phyloP scores from a whole-genome alignment of 2,888 invertebrate genomes.

The Cyclophora punctaria region DNA sequence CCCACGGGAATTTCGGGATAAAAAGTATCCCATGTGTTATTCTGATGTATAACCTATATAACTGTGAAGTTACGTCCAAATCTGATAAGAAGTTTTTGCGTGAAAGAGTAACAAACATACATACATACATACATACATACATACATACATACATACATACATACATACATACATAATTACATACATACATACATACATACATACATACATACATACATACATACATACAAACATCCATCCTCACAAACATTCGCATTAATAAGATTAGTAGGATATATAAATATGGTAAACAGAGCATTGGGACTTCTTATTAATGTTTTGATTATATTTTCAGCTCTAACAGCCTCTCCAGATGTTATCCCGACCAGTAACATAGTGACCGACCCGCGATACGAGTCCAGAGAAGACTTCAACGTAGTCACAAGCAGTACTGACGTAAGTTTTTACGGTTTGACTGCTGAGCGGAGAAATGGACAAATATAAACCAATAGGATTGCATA shows the following conservation, averaged over 20 bases:
- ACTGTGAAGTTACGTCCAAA: too few species aligned
- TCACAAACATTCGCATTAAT: background rate
- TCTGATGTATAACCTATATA: too few species aligned
- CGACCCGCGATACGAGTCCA: slow-evolving; percentile 50
- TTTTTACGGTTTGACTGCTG: background rate
- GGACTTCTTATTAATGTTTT: too few species aligned
- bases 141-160: background rate
- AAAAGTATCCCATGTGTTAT: too few species aligned
- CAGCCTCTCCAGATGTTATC: slow-evolving; percentile 60
- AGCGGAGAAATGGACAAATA: too few species aligned
- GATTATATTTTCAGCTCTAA: slow-evolving; percentile 7
- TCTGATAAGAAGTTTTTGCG: too few species aligned
- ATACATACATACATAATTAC: background rate
- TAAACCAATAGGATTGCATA: too few species aligned
- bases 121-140: background rate
- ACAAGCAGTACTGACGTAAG: slow-evolving; percentile 54
- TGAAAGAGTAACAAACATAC: too few species aligned
- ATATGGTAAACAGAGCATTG: too few species aligned
- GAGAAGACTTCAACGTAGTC: slow-evolving; percentile 57
- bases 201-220: background rate
- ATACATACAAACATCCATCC: background rate
- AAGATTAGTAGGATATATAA: too few species aligned
- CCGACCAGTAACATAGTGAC: slow-evolving; percentile 37
- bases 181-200: background rate
- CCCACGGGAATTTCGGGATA: too few species aligned